Percentiles rank a stretch among this genome's conserved stretches.
Conservation (phyloP, 2,888 invertebrate genomes). For the Opisthograptis luteolata region DNA sequence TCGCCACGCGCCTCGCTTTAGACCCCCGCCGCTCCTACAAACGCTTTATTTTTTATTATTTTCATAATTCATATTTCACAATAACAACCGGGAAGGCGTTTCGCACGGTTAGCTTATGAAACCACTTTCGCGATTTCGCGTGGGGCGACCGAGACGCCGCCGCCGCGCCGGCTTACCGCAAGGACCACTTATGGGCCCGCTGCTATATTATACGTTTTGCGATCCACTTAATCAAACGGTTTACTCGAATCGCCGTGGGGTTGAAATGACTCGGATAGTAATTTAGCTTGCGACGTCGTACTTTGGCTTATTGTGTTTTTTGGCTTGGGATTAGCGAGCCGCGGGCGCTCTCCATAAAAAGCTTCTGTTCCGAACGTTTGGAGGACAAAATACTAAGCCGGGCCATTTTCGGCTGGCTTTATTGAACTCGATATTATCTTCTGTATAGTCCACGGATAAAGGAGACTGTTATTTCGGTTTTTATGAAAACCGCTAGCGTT, state of each 20-base stretch:
- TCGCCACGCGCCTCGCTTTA: slow-evolving; percentile 76
- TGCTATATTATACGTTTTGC: slow-evolving; percentile 80
- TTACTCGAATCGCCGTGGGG: slow-evolving; percentile 77
- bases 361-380: slow-evolving; percentile 57
- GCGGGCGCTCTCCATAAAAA: slow-evolving; percentile 69
- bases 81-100: slow-evolving; percentile 82
- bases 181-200: slow-evolving; percentile 76
- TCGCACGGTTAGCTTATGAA: slow-evolving; percentile 82
- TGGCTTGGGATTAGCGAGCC: slow-evolving; percentile 72
- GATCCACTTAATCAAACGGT: slow-evolving; percentile 83
- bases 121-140: slow-evolving; percentile 64
- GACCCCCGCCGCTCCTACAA: slow-evolving; percentile 64
- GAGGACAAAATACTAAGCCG: slow-evolving; percentile 58
- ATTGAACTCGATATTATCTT: slow-evolving; percentile 55
- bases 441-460: slow-evolving; percentile 38
- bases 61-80: slow-evolving; percentile 84
- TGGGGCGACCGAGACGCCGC: slow-evolving; percentile 18
- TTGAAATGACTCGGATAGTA: slow-evolving; percentile 76
- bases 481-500: slow-evolving; percentile 6
- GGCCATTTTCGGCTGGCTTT: slow-evolving; percentile 51
- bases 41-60: slow-evolving; percentile 82
- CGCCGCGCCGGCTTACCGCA: slow-evolving; percentile 64
- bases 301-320: slow-evolving; percentile 79
- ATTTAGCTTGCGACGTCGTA: slow-evolving; percentile 65
- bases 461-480: slow-evolving; percentile 17